Percentiles rank a stretch among this genome's conserved stretches.
These are phyloP conservation scores for Pyrrhia umbra DNA, from an alignment of 2,888 invertebrate genomes.

Conservation along the genomic window DNA sequence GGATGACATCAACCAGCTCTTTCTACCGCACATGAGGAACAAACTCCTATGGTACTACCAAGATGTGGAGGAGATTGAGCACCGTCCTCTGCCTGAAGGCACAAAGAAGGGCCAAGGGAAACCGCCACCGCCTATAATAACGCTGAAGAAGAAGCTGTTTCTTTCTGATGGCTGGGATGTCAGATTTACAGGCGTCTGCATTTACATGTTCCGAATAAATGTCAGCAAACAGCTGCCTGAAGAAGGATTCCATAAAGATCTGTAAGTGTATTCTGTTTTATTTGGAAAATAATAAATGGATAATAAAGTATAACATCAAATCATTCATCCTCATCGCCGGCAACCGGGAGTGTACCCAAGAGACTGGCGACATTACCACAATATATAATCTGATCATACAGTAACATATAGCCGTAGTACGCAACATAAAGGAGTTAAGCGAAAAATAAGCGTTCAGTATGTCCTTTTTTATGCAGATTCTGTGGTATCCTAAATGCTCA, in stretches of 20 bases:
- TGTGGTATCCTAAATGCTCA: conserved; percentile 95
- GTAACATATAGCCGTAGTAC: too few relatives aligned
- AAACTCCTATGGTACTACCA: conserved; percentile 97
- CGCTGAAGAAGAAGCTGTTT: conserved; percentile 94
- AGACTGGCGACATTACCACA: too few relatives aligned
- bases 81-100: conserved; percentile 84
- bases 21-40: conserved; percentile 95
- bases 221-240: conserved; percentile 96
- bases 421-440: too few relatives aligned
- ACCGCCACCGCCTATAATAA: conserved; percentile 82
- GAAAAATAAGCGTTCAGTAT: too few relatives aligned
- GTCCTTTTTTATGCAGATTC: conserved; percentile 82
- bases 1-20: conserved; percentile 96
- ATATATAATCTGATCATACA: too few relatives aligned
- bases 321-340: too few relatives aligned
- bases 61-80: conserved; percentile 94
- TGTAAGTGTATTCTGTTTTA: conserved; percentile 83
- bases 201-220: conserved; percentile 96
- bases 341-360: too few relatives aligned
- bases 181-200: conserved; percentile 94
- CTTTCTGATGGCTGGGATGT: conserved; percentile 96
- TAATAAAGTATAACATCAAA: too few relatives aligned
- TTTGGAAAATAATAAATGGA: neutral
- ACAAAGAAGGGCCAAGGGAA: conserved; percentile 87
- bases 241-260: conserved; percentile 97